Percentiles rank a stretch among this genome's conserved stretches.
These are phyloP conservation scores for Parotocinclus haroldoi DNA, from an alignment of 2,797 vertebrate species.

Conservation along the genomic window DNA sequence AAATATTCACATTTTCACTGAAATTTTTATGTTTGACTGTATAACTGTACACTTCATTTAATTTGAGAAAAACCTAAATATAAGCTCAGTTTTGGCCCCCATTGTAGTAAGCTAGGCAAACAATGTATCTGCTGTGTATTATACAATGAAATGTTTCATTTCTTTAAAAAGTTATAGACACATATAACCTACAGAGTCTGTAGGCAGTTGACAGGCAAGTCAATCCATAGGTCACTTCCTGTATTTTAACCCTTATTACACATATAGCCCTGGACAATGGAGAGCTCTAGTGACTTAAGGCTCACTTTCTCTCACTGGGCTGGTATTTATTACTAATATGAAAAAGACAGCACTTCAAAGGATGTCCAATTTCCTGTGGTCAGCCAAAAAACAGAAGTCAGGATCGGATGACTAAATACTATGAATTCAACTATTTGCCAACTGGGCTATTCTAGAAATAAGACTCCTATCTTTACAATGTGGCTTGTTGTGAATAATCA, in stretches of 20 bases:
- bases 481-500: slow-evolving; percentile 37
- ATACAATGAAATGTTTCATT: neutral
- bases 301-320: slow-evolving; percentile 43
- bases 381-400: slow-evolving; percentile 55
- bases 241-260: slow-evolving; percentile 2
- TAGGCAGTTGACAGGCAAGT: neutral
- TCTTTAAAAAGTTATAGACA: neutral
- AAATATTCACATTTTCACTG: no score
- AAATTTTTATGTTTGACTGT: no score
- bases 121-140: no score
- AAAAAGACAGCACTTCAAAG: slow-evolving; percentile 70
- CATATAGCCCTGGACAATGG: slow-evolving; percentile 4
- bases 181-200: neutral
- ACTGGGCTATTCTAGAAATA: slow-evolving; percentile 54
- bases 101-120: no score
- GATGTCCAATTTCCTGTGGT: slow-evolving; percentile 66
- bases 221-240: slow-evolving; percentile 14
- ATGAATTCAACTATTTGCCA: slow-evolving; percentile 60
- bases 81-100: no score
- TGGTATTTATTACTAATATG: slow-evolving; percentile 73
- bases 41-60: no score
- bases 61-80: no score
- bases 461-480: slow-evolving; percentile 42
- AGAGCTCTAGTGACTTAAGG: slow-evolving; percentile 1
- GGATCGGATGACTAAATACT: slow-evolving; percentile 66